Conservation (phyloP, 2,797 vertebrate species). For the Sebastes nivosus region DNA sequence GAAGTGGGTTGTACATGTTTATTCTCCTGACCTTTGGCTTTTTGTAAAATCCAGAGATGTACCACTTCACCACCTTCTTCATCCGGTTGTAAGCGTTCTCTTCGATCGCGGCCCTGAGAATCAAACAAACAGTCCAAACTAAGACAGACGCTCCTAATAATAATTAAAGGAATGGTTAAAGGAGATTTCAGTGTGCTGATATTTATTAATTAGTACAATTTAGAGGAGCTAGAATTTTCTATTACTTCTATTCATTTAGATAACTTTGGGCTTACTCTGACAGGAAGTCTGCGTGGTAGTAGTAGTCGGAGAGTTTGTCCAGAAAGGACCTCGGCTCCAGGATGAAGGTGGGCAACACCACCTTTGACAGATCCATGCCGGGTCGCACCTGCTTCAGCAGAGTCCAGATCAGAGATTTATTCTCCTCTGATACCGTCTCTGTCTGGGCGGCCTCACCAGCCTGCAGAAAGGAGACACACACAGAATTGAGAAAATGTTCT, state of each 20-base stretch:
- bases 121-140: neutral
- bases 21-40: constrained; percentile 91
- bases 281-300: constrained; percentile 97
- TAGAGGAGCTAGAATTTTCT: neutral
- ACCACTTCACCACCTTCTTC: constrained; percentile 99
- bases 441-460: constrained; percentile 97
- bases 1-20: neutral
- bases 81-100: constrained; percentile 96
- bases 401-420: constrained; percentile 98
- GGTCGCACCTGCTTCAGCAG: constrained; percentile 96
- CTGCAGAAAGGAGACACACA: constrained; percentile 63
- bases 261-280: constrained; percentile 88
- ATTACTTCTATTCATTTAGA: neutral
- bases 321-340: constrained; percentile 96
- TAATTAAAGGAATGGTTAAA: neutral
- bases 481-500: neutral
- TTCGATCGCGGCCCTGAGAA: constrained; percentile 91
- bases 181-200: neutral
- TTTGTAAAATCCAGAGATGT: constrained; percentile 99
- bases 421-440: constrained; percentile 98
- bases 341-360: constrained; percentile 97
- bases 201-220: neutral
- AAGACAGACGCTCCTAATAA: neutral
- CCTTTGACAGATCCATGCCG: constrained; percentile 98
- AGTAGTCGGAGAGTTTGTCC: constrained; percentile 99